Evolutionary conservation across 2,888 invertebrate species (phyloP).

Genomic region (Venusia cambrica): DNA sequence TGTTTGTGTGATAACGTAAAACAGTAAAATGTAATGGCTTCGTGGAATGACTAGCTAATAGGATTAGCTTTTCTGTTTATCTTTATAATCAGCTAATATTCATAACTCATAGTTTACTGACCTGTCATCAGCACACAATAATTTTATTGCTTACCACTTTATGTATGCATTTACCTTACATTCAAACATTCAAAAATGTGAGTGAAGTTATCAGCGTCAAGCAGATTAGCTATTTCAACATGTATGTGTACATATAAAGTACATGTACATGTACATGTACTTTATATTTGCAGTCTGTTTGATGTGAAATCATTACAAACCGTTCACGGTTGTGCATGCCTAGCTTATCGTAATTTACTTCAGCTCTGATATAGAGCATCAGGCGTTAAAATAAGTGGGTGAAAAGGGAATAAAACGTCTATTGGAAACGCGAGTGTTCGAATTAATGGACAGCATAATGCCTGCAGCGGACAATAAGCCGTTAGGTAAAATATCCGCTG

Average conservation of each 20-base stretch:
- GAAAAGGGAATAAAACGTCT: conserved; percentile 39
- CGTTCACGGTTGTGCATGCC: conserved; percentile 16
- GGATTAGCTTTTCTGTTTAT: conserved; percentile 1
- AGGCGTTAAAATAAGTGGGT: conserved; percentile 36
- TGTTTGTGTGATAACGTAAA: conserved; percentile 22
- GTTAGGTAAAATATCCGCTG: conserved; percentile 38
- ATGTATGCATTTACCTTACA: too few species aligned
- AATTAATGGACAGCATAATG: conserved; percentile 44
- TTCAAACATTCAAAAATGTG: too few species aligned
- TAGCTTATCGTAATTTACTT: conserved; percentile 20
- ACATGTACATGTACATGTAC: not conserved
- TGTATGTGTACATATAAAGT: too few species aligned
- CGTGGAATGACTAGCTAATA: conserved; percentile 11
- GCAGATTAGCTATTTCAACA: too few species aligned
- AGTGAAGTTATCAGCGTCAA: too few species aligned
- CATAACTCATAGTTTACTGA: conserved; percentile 6
- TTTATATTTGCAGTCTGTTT: conserved; percentile 5
- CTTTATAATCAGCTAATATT: not conserved
- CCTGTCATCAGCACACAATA: conserved; percentile 4
- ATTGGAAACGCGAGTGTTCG: conserved; percentile 43
- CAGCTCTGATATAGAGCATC: conserved; percentile 35
- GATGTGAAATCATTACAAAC: conserved; percentile 15
- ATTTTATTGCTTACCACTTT: conserved; percentile 1
- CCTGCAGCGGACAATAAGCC: conserved; percentile 43
- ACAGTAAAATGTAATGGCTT: conserved; percentile 19